Evolutionary conservation across 1,140 invertebrate genomes (phyloP).

Genomic region (Temnothorax curvispinosus): DNA sequence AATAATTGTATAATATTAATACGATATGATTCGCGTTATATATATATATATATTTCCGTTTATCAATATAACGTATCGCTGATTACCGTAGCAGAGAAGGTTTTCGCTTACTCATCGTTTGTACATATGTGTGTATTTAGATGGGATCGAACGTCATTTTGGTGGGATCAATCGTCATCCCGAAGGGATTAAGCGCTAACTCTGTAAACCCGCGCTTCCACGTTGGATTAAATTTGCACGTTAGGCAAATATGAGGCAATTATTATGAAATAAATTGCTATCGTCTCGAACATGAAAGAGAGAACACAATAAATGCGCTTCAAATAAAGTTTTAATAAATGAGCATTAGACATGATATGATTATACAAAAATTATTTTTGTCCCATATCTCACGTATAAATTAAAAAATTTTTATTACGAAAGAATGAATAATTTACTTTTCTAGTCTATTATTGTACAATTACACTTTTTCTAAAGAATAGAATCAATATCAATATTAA

Average conservation of each 20-base stretch:
- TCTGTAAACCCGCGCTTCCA: conserved; percentile 32
- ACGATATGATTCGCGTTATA: neutral
- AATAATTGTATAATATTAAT: neutral
- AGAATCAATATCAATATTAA: neutral
- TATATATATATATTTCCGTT: neutral
- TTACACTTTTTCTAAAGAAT: neutral
- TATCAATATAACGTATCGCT: conserved; percentile 13
- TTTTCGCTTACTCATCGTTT: conserved; percentile 45
- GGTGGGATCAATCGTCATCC: conserved; percentile 54
- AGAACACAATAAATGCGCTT: neutral
- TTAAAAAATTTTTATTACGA: neutral
- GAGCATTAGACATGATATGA: neutral
- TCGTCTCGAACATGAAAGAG: neutral
- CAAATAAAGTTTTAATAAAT: conserved; percentile 3
- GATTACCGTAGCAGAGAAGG: conserved; percentile 26
- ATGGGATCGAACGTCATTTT: conserved; percentile 56
- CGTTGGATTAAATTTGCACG: conserved; percentile 52
- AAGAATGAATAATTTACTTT: neutral
- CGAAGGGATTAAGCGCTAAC: conserved; percentile 42
- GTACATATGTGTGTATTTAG: conserved; percentile 51
- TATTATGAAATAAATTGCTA: conserved; percentile 41
- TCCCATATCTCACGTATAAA: neutral
- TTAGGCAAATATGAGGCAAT: conserved; percentile 42
- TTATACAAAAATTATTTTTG: neutral
- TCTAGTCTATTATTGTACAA: neutral